These are phyloP conservation scores for Aricia agestis DNA, from an alignment of 1,140 invertebrate genomes.

Conservation along the genomic window DNA sequence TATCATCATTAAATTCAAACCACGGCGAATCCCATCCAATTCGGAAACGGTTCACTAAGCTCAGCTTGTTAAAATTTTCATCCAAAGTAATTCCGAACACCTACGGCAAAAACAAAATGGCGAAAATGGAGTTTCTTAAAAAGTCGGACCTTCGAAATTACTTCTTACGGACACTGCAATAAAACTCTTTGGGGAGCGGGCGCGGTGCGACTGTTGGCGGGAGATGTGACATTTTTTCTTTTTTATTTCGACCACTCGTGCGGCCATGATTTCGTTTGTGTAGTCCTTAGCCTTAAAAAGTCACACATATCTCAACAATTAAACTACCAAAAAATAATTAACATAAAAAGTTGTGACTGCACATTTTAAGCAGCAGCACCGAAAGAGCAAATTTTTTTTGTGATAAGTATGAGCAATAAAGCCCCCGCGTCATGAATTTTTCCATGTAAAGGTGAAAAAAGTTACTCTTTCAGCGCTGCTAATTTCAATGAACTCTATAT, in stretches of 20 bases:
- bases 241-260: background rate
- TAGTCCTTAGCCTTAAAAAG: no score
- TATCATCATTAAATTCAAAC: slow-evolving; percentile 13
- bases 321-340: no score
- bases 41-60: slow-evolving; percentile 24
- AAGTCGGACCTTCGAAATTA: slow-evolving; percentile 74
- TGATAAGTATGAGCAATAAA: no score
- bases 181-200: slow-evolving; percentile 66
- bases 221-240: slow-evolving; percentile 6
- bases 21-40: slow-evolving; percentile 11
- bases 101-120: slow-evolving; percentile 41
- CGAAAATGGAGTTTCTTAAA: slow-evolving; percentile 71
- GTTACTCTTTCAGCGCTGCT: no score
- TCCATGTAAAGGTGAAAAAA: no score
- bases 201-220: slow-evolving; percentile 37
- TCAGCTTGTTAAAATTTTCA: slow-evolving; percentile 27
- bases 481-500: no score
- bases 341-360: no score
- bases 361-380: no score
- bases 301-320: no score
- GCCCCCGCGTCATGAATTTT: no score
- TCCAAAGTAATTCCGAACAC: slow-evolving; percentile 27
- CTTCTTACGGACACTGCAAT: slow-evolving; percentile 70
- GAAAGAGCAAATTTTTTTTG: no score
- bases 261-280: no score